Conservation (phyloP, 2,113 vertebrate genomes). For the Erpornis zantholeuca region DNA sequence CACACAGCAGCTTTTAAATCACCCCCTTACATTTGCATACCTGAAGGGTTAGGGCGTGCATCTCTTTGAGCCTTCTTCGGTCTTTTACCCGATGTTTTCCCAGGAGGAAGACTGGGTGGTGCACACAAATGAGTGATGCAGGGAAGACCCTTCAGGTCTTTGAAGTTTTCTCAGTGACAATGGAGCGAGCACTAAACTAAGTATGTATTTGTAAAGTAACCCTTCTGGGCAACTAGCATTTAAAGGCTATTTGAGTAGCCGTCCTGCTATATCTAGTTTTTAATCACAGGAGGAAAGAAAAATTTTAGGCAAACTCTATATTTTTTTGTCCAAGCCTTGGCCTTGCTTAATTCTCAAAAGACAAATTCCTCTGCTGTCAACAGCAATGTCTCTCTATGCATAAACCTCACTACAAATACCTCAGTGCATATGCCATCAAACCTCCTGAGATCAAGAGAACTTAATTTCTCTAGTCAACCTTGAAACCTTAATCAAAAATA, state of each 20-base stretch:
- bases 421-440: not conserved
- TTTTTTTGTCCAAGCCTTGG: not conserved
- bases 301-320: rapidly evolving
- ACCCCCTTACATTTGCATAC: not conserved
- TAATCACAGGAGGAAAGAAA: not conserved
- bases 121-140: not conserved
- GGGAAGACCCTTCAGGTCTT: not conserved
- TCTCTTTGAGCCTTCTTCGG: not conserved
- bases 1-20: not conserved
- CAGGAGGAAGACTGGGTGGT: not conserved
- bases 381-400: not conserved
- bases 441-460: not conserved
- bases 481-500: not conserved
- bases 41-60: not conserved
- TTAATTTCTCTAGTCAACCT: not conserved
- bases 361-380: not conserved
- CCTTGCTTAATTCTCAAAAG: not conserved
- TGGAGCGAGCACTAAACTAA: not conserved
- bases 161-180: not conserved
- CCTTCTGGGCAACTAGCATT: not conserved
- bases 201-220: not conserved
- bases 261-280: not conserved
- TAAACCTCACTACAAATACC: not conserved
- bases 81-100: not conserved
- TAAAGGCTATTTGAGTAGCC: not conserved